Conservation (phyloP, 2,113 vertebrate species). For the Sander vitreus region DNA sequence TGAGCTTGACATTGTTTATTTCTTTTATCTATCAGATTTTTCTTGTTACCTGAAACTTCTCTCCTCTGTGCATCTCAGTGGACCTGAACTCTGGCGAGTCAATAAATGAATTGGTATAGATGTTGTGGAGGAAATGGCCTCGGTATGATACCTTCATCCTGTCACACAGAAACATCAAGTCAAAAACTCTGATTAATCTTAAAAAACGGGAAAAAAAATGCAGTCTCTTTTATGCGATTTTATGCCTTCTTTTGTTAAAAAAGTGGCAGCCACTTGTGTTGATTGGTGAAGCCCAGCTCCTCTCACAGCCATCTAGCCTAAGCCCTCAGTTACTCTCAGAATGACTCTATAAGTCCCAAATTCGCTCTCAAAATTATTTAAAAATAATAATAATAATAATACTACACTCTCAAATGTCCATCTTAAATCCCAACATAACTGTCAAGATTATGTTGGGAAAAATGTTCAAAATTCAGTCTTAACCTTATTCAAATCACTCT, state of each 20-base stretch:
- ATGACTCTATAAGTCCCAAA: background rate
- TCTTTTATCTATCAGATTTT: background rate
- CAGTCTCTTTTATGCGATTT: background rate
- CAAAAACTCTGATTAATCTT: constrained; percentile 12
- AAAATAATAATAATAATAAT: too few species aligned
- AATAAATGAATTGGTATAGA: constrained; percentile 97
- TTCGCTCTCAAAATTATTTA: background rate
- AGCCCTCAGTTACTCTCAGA: background rate
- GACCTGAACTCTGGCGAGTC: constrained; percentile 99
- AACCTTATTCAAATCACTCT: too few species aligned
- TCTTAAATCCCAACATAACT: background rate
- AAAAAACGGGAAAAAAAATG: background rate
- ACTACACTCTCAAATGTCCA: too few species aligned
- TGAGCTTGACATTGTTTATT: background rate
- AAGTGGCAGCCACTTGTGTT: background rate
- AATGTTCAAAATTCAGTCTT: too few species aligned
- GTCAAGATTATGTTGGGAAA: background rate
- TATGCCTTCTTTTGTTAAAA: background rate
- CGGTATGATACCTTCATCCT: constrained; percentile 99
- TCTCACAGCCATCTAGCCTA: background rate
- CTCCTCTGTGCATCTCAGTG: constrained; percentile 95
- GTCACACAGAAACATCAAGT: constrained; percentile 58
- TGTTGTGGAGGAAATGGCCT: constrained; percentile 98
- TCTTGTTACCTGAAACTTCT: constrained; percentile 94
- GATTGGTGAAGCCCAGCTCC: background rate